Percentiles rank a stretch among this genome's conserved stretches.
Evolutionary conservation across 2,888 invertebrate genomes (phyloP).

Genomic region (Meghimatium bilineatum): DNA sequence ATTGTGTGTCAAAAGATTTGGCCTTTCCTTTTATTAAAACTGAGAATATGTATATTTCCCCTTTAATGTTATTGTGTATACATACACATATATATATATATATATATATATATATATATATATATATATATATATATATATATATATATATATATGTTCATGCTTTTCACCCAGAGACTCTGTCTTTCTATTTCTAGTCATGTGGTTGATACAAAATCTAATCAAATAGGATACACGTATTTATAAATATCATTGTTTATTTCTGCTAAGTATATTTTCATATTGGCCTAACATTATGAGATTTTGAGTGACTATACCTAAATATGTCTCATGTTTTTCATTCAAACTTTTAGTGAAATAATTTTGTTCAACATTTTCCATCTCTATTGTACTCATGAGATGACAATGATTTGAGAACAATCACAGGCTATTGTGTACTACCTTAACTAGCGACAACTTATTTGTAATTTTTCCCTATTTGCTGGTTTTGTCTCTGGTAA

Average conservation of each 20-base stretch:
- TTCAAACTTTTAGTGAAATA: not conserved
- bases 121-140: not conserved
- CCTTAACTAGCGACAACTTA: no score
- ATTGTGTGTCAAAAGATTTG: not conserved
- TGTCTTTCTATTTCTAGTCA: conserved; percentile 17
- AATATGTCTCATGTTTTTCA: not conserved
- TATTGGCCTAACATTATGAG: not conserved
- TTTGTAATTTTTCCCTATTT: no score
- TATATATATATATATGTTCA: not conserved
- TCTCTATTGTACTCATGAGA: not conserved
- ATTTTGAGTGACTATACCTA: not conserved
- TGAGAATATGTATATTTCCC: not conserved
- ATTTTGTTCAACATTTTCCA: not conserved
- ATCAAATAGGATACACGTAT: conserved; percentile 3
- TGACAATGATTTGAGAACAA: not conserved
- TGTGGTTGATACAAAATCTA: not conserved
- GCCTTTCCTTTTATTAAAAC: not conserved
- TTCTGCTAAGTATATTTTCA: not conserved
- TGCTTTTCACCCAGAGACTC: not conserved
- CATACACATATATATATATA: no score
- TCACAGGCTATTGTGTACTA: not conserved
- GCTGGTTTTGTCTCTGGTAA: no score
- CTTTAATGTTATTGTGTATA: no score
- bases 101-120: no score
- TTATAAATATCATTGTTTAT: not conserved